Conservation (phyloP, 2,888 invertebrate species). For the Drosophila anomalata region DNA sequence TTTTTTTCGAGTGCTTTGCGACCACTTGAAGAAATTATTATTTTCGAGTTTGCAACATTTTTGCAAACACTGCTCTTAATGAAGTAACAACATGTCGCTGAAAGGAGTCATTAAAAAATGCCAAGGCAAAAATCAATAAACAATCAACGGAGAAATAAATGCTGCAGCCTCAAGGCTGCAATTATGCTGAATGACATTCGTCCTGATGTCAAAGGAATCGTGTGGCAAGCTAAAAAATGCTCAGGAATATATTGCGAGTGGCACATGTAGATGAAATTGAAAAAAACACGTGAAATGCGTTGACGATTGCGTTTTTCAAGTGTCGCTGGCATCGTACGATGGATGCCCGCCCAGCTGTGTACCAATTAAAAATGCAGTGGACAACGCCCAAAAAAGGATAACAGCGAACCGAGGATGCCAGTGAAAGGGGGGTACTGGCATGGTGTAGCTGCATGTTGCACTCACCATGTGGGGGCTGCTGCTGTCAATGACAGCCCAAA, state of each 20-base stretch:
- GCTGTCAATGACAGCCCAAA: slow-evolving; percentile 75
- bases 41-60: slow-evolving; percentile 54
- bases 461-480: slow-evolving; percentile 60
- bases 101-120: slow-evolving; percentile 69
- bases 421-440: background rate
- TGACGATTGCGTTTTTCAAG: slow-evolving; percentile 74
- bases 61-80: slow-evolving; percentile 61
- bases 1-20: slow-evolving; percentile 19
- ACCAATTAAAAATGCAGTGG: slow-evolving; percentile 76
- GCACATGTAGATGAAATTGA: slow-evolving; percentile 29
- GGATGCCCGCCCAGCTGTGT: slow-evolving; percentile 48
- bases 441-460: slow-evolving; percentile 5
- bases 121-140: slow-evolving; percentile 66
- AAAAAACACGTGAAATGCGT: slow-evolving; percentile 59
- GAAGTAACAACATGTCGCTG: slow-evolving; percentile 69
- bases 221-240: slow-evolving; percentile 32
- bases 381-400: slow-evolving; percentile 74
- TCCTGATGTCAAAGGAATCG: slow-evolving; percentile 60
- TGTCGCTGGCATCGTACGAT: slow-evolving; percentile 45
- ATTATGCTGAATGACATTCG: slow-evolving; percentile 56
- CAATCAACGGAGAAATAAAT: slow-evolving; percentile 58
- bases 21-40: slow-evolving; percentile 58
- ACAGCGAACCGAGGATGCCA: slow-evolving; percentile 21
- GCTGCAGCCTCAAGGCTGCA: slow-evolving; percentile 65
- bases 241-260: slow-evolving; percentile 10